Evolutionary conservation across 2,113 vertebrate species (phyloP).

Genomic region (Chiloscyllium plagiosum): DNA sequence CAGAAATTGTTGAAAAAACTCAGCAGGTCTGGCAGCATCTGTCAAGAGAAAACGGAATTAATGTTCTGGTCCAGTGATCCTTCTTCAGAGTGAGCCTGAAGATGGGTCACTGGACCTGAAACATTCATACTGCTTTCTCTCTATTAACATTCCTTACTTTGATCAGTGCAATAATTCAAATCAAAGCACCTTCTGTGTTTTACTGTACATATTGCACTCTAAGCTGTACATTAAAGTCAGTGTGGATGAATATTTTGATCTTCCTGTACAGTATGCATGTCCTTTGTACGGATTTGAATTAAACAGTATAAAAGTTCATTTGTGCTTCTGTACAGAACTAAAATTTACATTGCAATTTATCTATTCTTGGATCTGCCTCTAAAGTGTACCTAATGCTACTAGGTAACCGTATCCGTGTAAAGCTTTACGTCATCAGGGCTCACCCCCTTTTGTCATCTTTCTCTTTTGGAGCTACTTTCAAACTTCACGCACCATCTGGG

Average conservation of each 20-base stretch:
- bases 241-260: neutral
- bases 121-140: too few relatives aligned
- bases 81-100: too few relatives aligned
- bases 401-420: neutral
- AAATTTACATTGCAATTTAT: neutral
- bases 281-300: neutral
- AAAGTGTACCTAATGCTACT: neutral
- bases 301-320: neutral
- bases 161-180: neutral
- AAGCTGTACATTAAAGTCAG: neutral
- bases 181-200: neutral
- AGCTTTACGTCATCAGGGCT: neutral
- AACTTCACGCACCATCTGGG: neutral
- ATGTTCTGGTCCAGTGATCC: too few relatives aligned
- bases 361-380: neutral
- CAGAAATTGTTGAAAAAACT: too few relatives aligned
- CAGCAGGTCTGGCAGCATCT: too few relatives aligned
- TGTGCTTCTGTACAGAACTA: neutral
- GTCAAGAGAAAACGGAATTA: too few relatives aligned
- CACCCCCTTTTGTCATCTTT: neutral
- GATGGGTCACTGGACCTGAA: too few relatives aligned
- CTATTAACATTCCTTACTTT: neutral
- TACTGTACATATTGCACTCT: neutral
- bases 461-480: conserved; percentile 25
- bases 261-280: neutral